Percentiles rank a stretch among this genome's conserved stretches.
Evolutionary conservation across 2,797 vertebrate genomes (phyloP).

Genomic region (Phrynocephalus forsythii): DNA sequence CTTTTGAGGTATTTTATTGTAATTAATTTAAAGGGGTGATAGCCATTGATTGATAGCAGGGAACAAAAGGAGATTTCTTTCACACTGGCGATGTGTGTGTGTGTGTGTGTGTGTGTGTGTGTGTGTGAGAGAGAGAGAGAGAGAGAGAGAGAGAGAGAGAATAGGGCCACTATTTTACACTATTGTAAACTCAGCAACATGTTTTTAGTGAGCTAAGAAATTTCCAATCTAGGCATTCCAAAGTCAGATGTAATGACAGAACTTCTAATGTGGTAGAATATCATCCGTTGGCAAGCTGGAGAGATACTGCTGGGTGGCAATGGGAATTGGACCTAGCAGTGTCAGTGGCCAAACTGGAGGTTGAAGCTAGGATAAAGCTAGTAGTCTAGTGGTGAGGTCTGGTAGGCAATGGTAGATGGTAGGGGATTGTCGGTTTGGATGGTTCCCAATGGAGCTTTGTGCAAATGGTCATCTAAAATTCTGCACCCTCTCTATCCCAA

Average conservation of each 20-base stretch:
- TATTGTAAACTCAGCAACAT: constrained; percentile 62
- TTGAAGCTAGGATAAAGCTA: neutral
- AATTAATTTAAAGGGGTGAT: constrained; percentile 66
- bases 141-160: constrained; percentile 8
- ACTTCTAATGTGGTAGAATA: neutral
- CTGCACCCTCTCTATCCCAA: neutral
- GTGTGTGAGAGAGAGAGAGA: neutral
- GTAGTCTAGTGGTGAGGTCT: neutral
- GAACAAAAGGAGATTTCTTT: constrained; percentile 59
- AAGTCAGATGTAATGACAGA: neutral
- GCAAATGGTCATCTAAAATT: neutral
- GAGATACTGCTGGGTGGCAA: no score
- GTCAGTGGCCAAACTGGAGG: neutral
- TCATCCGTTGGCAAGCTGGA: neutral
- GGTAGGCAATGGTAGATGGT: neutral
- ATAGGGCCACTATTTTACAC: constrained; percentile 38
- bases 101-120: no score
- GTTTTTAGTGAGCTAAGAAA: constrained; percentile 36
- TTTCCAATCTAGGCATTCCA: constrained; percentile 20
- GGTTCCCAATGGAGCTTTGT: neutral
- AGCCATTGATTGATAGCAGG: constrained; percentile 69
- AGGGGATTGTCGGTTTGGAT: neutral
- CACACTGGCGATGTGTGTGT: constrained; percentile 41
- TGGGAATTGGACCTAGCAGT: neutral
- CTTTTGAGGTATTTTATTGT: constrained; percentile 67